Percentiles rank a stretch among this genome's conserved stretches.
Conservation (phyloP, 2,113 vertebrate species). For the Megaptera novaeangliae region DNA sequence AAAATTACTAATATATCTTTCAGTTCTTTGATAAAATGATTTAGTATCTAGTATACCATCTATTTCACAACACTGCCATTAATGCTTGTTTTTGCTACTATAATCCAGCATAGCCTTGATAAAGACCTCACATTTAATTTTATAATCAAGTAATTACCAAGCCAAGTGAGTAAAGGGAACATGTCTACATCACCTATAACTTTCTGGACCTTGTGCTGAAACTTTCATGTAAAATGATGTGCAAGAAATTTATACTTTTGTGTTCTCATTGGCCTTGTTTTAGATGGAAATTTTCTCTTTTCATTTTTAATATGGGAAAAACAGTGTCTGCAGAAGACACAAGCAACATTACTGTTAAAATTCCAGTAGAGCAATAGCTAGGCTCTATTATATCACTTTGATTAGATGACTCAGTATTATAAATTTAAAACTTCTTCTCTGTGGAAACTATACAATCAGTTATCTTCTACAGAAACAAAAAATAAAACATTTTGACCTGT, state of each 20-base stretch:
- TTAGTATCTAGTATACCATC: background rate
- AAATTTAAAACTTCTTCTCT: constrained; percentile 35
- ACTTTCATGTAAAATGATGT: background rate
- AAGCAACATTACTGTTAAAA: background rate
- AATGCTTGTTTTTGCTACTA: background rate
- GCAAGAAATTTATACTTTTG: background rate
- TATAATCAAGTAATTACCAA: background rate
- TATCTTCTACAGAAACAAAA: background rate
- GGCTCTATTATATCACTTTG: background rate
- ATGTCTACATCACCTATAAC: background rate
- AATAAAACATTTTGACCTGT: background rate
- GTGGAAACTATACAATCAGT: background rate
- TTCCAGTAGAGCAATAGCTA: background rate
- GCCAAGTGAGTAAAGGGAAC: background rate
- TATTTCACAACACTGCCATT: background rate
- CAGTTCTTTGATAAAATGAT: background rate
- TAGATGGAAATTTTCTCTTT: background rate
- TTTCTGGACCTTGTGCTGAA: background rate
- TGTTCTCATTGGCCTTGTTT: background rate
- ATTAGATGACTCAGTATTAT: background rate
- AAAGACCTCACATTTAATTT: background rate
- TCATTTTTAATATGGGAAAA: background rate
- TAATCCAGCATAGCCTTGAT: background rate
- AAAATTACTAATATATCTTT: background rate
- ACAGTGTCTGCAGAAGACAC: background rate